Evolutionary conservation across 1,140 invertebrate species (phyloP).

Genomic region (Oedothorax gibbosus): DNA sequence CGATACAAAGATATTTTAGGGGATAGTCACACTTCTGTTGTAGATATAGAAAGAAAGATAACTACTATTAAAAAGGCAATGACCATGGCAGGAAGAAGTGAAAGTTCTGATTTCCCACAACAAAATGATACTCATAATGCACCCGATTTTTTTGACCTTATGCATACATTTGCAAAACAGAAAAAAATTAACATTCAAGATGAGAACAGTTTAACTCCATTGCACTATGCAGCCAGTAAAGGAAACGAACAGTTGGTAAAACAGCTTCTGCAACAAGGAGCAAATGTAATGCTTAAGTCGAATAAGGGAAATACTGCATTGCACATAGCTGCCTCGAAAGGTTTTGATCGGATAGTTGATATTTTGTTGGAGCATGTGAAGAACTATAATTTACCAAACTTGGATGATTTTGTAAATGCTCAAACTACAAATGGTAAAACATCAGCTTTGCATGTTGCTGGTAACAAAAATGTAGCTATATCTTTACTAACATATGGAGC

Average conservation of each 20-base stretch:
- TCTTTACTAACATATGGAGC: slow-evolving; percentile 19
- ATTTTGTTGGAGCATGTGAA: slow-evolving; percentile 7
- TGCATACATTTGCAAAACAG: not conserved
- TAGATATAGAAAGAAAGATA: slow-evolving; percentile 14
- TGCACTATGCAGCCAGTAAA: slow-evolving; percentile 63
- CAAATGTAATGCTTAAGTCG: slow-evolving; percentile 66
- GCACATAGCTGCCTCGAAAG: slow-evolving; percentile 35
- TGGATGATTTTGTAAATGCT: slow-evolving; percentile 29
- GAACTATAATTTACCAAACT: not conserved
- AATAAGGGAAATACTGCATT: slow-evolving; percentile 61
- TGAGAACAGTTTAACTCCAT: slow-evolving; percentile 15
- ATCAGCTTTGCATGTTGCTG: slow-evolving; percentile 24
- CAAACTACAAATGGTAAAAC: not conserved
- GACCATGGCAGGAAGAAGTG: not conserved
- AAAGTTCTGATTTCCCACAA: not conserved
- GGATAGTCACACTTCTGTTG: not conserved
- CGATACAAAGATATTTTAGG: slow-evolving; percentile 16
- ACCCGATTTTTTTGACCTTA: not conserved
- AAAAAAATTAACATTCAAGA: slow-evolving; percentile 21
- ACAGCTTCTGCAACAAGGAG: slow-evolving; percentile 58
- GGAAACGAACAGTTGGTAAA: slow-evolving; percentile 66
- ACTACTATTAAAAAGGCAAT: not conserved
- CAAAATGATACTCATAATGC: not conserved
- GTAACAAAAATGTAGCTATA: not conserved
- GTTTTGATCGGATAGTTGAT: slow-evolving; percentile 33